These are phyloP conservation scores for Pelvicachromis taeniatus DNA, from an alignment of 2,113 vertebrate species.

Conservation along the genomic window DNA sequence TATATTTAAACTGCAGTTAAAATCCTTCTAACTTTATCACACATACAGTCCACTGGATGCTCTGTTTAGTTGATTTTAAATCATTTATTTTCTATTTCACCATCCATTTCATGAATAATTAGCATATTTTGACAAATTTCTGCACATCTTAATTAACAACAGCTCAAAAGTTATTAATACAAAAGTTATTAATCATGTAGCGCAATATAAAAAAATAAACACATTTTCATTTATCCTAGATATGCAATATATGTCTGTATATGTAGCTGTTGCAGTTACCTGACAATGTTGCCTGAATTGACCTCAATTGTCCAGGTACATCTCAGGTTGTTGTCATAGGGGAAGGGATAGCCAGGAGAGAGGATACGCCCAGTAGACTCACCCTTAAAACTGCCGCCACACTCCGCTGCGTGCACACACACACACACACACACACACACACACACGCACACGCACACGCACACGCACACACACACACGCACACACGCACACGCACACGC, in stretches of 20 bases:
- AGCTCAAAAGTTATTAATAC: neutral
- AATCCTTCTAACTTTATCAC: neutral
- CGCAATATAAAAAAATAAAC: neutral
- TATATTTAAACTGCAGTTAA: neutral
- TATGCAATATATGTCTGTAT: neutral
- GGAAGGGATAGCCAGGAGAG: conserved; percentile 96
- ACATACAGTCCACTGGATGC: neutral
- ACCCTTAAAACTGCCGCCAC: conserved; percentile 92
- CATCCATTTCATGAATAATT: neutral
- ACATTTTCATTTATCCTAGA: neutral
- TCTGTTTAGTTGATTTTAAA: neutral
- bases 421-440: neutral
- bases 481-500: neutral
- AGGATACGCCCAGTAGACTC: conserved; percentile 92
- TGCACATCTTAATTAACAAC: neutral
- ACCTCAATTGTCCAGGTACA: conserved; percentile 95
- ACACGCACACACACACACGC: neutral
- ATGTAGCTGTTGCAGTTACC: conserved; percentile 65
- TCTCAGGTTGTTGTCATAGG: conserved; percentile 95
- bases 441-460: too few species aligned
- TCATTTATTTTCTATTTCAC: neutral
- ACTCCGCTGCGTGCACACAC: conserved; percentile 80
- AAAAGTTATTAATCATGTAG: neutral
- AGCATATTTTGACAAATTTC: neutral
- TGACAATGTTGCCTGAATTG: conserved; percentile 93